Evolutionary conservation across 2,797 vertebrate genomes (phyloP).

Genomic region (Phoebastria nigripes): DNA sequence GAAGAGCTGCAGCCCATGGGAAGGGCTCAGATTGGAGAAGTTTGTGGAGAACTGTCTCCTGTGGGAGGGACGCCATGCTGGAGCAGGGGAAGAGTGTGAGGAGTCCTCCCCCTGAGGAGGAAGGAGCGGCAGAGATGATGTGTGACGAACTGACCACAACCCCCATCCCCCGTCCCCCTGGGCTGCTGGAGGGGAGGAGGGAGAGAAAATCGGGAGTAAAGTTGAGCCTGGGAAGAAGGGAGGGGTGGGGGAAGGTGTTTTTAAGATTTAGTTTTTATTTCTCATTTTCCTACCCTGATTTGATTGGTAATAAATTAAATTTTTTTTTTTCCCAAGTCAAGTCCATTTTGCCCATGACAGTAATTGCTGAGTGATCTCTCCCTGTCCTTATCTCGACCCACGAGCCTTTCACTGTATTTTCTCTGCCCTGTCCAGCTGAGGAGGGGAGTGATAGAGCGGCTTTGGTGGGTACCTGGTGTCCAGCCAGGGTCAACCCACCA

Average conservation of each 20-base stretch:
- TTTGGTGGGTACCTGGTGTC: background rate
- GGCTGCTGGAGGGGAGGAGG: fast-evolving
- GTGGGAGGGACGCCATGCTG: background rate
- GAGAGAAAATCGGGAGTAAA: background rate
- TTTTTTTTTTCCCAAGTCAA: too few relatives aligned
- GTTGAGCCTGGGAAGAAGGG: background rate
- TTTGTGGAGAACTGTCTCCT: too few relatives aligned
- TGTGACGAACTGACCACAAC: background rate
- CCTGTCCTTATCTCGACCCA: background rate
- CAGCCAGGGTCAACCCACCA: background rate
- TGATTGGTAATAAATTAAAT: background rate
- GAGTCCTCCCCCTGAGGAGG: too few relatives aligned
- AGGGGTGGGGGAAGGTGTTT: background rate
- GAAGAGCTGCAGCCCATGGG: too few relatives aligned
- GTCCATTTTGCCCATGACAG: too few relatives aligned
- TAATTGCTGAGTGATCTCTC: background rate
- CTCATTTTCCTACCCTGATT: background rate
- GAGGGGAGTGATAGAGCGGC: background rate
- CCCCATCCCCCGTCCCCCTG: background rate
- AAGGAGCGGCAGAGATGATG: background rate
- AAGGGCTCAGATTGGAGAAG: too few relatives aligned
- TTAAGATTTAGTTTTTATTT: background rate
- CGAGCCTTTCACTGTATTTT: background rate
- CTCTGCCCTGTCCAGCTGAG: background rate
- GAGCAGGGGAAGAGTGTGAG: background rate